Percentiles rank a stretch among this genome's conserved stretches.
Conservation (phyloP, 2,797 vertebrate species). For the Tragopan temminckii region DNA sequence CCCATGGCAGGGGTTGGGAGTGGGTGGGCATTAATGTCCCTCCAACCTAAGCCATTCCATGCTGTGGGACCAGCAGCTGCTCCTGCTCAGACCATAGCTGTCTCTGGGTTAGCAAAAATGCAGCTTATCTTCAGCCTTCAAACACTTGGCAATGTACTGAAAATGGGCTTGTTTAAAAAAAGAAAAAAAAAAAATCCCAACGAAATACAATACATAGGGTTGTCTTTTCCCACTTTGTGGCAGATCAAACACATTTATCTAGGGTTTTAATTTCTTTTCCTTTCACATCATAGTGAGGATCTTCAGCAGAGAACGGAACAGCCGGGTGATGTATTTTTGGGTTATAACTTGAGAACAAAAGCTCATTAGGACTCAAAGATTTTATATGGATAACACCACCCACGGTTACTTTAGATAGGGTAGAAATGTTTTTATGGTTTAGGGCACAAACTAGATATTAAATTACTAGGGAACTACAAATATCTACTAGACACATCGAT, state of each 20-base stretch:
- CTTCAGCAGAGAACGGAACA: constrained; percentile 72
- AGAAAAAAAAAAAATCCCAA: constrained; percentile 10
- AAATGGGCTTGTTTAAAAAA: constrained; percentile 14
- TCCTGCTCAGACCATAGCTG: background rate
- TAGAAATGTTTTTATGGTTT: constrained; percentile 76
- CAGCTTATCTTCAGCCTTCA: background rate
- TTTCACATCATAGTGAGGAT: constrained; percentile 70
- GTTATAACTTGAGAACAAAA: constrained; percentile 78
- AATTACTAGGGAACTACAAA: constrained; percentile 77
- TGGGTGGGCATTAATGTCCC: too few relatives aligned
- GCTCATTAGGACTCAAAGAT: constrained; percentile 78
- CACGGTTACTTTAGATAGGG: constrained; percentile 78
- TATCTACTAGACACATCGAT: constrained; percentile 75
- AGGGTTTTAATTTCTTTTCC: constrained; percentile 72
- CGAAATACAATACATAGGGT: constrained; percentile 12
- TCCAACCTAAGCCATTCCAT: too few relatives aligned
- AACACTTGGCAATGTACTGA: background rate
- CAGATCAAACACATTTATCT: constrained; percentile 68
- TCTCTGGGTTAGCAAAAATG: background rate
- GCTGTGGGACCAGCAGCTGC: rapidly evolving
- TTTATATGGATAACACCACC: constrained; percentile 77
- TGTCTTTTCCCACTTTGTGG: constrained; percentile 44
- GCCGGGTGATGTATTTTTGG: constrained; percentile 76
- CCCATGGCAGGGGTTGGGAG: too few relatives aligned
- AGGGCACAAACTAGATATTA: constrained; percentile 76